Percentiles rank a stretch among this genome's conserved stretches.
These are phyloP conservation scores for Helicoverpa assulta DNA, from an alignment of 2,888 invertebrate genomes.

Conservation along the genomic window DNA sequence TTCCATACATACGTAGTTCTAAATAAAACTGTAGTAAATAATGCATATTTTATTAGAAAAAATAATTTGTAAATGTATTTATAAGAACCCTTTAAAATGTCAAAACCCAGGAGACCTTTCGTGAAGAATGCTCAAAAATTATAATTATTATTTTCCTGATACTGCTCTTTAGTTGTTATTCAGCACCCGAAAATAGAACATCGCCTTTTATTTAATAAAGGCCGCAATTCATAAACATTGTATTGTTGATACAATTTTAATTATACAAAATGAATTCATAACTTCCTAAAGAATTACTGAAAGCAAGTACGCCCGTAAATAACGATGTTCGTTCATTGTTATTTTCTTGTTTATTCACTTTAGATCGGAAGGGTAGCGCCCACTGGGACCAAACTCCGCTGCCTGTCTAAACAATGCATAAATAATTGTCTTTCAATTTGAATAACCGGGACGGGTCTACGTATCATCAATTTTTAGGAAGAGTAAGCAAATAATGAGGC, in stretches of 20 bases:
- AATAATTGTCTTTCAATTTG: conserved; percentile 6
- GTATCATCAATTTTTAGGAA: background rate
- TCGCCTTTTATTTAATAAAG: too few species aligned
- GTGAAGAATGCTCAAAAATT: too few species aligned
- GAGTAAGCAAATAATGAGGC: background rate
- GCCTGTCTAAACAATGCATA: conserved; percentile 5
- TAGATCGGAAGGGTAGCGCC: background rate
- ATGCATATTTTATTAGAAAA: too few species aligned
- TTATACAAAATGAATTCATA: background rate
- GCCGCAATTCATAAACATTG: too few species aligned
- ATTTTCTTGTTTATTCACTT: conserved; percentile 7
- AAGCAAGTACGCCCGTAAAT: background rate
- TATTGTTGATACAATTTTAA: background rate
- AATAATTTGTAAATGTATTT: too few species aligned
- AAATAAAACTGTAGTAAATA: too few species aligned
- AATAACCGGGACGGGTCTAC: conserved; percentile 1
- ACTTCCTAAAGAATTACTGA: background rate
- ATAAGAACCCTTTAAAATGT: too few species aligned
- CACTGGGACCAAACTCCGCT: background rate
- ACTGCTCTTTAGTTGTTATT: too few species aligned
- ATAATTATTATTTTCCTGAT: too few species aligned
- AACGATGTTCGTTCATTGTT: background rate
- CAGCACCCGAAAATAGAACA: too few species aligned
- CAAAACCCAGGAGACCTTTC: too few species aligned
- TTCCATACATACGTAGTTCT: too few species aligned